phyloP scores from a whole-genome alignment of 2,888 invertebrate species.

The Napeogenes sylphis region DNA sequence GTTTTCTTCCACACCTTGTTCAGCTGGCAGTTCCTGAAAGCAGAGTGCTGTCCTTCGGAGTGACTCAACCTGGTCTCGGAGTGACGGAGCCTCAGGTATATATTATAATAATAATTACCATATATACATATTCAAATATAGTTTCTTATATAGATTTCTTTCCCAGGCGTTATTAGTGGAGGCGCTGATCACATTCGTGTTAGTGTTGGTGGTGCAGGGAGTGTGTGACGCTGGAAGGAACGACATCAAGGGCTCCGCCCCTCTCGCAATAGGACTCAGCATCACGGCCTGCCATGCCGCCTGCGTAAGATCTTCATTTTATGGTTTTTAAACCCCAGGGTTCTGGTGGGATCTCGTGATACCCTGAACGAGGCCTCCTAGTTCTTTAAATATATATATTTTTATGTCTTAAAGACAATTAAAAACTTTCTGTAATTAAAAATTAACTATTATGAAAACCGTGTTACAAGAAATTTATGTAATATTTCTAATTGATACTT shows the following conservation, averaged over 20 bases:
- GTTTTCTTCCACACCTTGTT: conserved; percentile 23
- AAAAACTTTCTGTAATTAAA: background rate
- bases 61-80: conserved; percentile 76
- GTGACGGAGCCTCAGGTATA: conserved; percentile 81
- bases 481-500: too few species aligned
- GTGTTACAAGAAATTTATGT: too few species aligned
- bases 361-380: too few species aligned
- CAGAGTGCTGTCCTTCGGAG: conserved; percentile 77
- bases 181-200: conserved; percentile 89
- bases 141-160: background rate
- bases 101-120: background rate
- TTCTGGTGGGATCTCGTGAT: too few species aligned
- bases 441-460: too few species aligned
- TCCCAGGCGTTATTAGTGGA: conserved; percentile 87
- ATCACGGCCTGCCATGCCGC: conserved; percentile 91
- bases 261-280: conserved; percentile 91
- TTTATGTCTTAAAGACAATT: background rate
- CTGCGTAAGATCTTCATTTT: conserved; percentile 81
- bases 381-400: background rate
- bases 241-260: conserved; percentile 89
- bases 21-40: conserved; percentile 79
- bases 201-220: conserved; percentile 91
- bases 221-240: conserved; percentile 88
- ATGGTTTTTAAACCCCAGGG: too few species aligned
- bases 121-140: background rate